Conservation (phyloP, 2,113 vertebrate species). For the Caranx ignobilis region DNA sequence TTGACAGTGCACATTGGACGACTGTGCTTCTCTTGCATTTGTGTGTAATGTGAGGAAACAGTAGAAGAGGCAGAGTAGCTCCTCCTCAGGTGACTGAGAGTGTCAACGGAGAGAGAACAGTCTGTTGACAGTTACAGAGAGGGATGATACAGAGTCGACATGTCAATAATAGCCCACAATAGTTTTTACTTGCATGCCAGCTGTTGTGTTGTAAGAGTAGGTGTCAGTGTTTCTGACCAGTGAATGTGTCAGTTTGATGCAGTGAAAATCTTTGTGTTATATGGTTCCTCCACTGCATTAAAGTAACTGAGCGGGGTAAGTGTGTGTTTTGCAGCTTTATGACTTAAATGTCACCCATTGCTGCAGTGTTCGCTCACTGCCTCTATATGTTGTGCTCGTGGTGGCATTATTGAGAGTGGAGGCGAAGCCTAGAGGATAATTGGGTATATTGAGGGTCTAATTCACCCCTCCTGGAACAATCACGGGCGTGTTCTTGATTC, state of each 20-base stretch:
- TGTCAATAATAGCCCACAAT: background rate
- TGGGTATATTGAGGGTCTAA: too few relatives aligned
- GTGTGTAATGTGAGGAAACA: too few relatives aligned
- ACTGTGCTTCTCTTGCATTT: too few relatives aligned
- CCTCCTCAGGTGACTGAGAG: too few relatives aligned
- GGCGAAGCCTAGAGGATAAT: background rate
- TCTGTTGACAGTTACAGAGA: too few relatives aligned
- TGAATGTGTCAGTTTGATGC: background rate
- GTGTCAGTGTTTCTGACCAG: background rate
- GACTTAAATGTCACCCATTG: background rate
- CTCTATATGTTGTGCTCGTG: background rate
- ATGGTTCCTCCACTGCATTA: background rate
- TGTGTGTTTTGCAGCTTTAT: background rate
- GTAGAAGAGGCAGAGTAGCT: too few relatives aligned
- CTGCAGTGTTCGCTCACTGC: background rate
- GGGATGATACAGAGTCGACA: too few relatives aligned
- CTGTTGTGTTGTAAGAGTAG: background rate
- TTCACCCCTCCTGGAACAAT: too few relatives aligned
- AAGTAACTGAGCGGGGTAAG: background rate
- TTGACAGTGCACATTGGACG: too few relatives aligned
- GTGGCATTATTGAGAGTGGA: background rate
- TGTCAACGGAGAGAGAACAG: too few relatives aligned
- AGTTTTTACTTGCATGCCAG: background rate
- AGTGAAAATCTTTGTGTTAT: background rate
- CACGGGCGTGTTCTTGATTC: too few relatives aligned